Base-by-base conservation (phyloP, 2,797 vertebrate species). In the Loris lydekkerianus region DNA sequence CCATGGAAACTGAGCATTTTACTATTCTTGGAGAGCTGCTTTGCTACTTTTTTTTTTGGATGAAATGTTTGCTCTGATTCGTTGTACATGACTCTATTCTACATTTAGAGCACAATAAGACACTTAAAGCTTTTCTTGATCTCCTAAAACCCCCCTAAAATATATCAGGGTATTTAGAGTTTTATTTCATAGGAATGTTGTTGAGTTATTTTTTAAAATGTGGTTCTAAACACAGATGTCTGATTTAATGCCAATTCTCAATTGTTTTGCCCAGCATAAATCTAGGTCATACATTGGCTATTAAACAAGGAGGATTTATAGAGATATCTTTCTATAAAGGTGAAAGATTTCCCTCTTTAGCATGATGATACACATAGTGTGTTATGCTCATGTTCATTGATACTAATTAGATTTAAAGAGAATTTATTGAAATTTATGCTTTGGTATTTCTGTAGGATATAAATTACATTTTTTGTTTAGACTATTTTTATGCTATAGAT, bases 1-100 rank as follows among this genome's bases (percentile, higher is more conserved):
- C 86, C 88, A 63, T 27, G 86, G 95, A 98, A 97, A 92, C 81
- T 89, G 97, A 97, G 85, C 94, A 97, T 98, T 98, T 98, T 97
- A 92, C 73, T 98, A 13, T 96, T 97, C 67, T 97, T 95, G 94
- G 83, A 65, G 53, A 89, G 70, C 78, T 87, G 94, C 94, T 97
- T 95, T 21, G 69, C 53, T 31, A 5, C 21, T 77, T 93, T 97
- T 89, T 89, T 65, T 73, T 63, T 85, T 86, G 46, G 25, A 85
- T 96, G 7, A 97, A 98, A 94, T 94, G 84, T 75, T 75, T 96
- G 40, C 83, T 97, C 93, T 98, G 72, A 93, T 97, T 56, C 96
- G 23, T 37, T 82, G 82, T 88, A 93, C 93, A 81, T 93, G 20
- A 72, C 61, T 86, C 15, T 27, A 60, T 96, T 95, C 80, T 18